These are phyloP conservation scores for Plagodis dolabraria DNA, from an alignment of 2,888 invertebrate genomes.

Conservation along the genomic window DNA sequence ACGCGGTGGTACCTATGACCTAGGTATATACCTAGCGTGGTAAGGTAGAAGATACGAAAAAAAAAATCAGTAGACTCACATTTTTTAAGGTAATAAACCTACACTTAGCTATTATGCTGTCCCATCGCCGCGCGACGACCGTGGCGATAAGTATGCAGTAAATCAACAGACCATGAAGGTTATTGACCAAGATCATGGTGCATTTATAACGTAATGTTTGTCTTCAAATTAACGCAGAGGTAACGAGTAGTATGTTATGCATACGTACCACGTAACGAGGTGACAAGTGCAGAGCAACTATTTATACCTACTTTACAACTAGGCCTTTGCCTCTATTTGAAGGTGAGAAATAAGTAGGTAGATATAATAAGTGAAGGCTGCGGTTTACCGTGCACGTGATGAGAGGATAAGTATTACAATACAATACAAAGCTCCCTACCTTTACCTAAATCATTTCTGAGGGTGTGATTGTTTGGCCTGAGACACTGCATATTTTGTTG, in stretches of 20 bases:
- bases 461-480: no score
- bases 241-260: slow-evolving; percentile 9
- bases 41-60: no score
- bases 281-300: slow-evolving; percentile 33
- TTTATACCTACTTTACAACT: slow-evolving; percentile 4
- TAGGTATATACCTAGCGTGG: no score
- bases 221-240: background rate
- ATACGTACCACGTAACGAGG: slow-evolving; percentile 18
- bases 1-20: no score
- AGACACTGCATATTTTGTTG: no score
- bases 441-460: no score
- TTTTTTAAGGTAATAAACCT: no score
- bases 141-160: background rate
- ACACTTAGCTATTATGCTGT: no score
- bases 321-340: slow-evolving; percentile 24
- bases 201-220: background rate
- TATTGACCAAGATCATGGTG: background rate
- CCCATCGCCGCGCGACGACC: no score
- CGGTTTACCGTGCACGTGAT: background rate
- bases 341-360: background rate
- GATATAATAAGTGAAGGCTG: background rate
- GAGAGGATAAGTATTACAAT: background rate
- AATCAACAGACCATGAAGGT: slow-evolving; percentile 16
- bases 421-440: background rate
- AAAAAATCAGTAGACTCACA: no score